Base-by-base conservation (phyloP, 2,888 invertebrate genomes). In the Dorcus parallelipipedus region DNA sequence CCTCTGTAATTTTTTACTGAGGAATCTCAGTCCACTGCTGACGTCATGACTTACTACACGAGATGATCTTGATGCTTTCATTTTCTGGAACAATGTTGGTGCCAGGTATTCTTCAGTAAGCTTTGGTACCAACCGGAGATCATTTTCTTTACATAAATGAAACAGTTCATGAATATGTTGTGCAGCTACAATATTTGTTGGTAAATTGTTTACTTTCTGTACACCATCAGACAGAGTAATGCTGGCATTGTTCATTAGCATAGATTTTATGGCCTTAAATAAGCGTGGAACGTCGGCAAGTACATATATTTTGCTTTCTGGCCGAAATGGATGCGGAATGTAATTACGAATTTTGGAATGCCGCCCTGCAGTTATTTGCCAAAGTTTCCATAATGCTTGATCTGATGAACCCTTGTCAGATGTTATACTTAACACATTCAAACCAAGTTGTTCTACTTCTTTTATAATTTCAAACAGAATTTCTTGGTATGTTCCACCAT, bases 361-460 rank as follows among this genome's bases (percentile, higher is more conserved):
- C 17, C 45, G 47, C 39, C 53, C 54, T 48, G 52, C 62, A 47
- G 39, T 57, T 17, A 67, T 60, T 20, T 51, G 51, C 23, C 53
- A 63, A n/a, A 14, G 14, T 52, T 47, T 63, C 67, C 67, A 66
- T 55, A 68, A 59, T n/a, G 63, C 59, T 58, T 57, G 52, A 59
- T 69, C 69, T 5, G 59, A 17, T 20, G 62, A 23, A 14, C 65
- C 64, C 69, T 67, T 69, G 56, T 69, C 67, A 26, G 59, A 64
- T 14, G 61, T 58, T 8, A 69, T 52, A 48, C 45, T 55, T 26
- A 58, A 10, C 10, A 67, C 62, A 38, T 56, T 56, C 9, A 59
- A 39, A 39, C 41, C 41, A 9, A 51, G 17, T 10, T 53, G 26
- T 54, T 58, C 53, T n/a, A 41, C 38, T 54, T 54, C 52, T 47